phyloP scores from a whole-genome alignment of 2,888 invertebrate genomes.

The Calameuta filiformis region DNA sequence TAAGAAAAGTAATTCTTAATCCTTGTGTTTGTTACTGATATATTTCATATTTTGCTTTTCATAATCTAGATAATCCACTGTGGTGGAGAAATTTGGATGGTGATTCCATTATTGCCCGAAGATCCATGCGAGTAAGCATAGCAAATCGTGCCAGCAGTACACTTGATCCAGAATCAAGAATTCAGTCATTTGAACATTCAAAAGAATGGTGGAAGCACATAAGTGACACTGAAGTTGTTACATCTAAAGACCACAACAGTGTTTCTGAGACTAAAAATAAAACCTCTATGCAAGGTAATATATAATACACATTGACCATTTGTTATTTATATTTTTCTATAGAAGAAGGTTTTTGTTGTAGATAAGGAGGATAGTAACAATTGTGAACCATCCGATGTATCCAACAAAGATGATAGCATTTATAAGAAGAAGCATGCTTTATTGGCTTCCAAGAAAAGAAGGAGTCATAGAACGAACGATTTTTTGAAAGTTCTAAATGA shows the following conservation, averaged over 20 bases:
- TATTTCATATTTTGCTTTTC: neutral
- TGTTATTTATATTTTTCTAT: too few relatives aligned
- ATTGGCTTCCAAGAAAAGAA: neutral
- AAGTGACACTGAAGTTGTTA: slow-evolving; percentile 4
- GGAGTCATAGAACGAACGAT: neutral
- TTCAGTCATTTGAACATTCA: neutral
- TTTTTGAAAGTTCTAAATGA: neutral
- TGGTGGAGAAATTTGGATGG: slow-evolving; percentile 36
- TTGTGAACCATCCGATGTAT: neutral
- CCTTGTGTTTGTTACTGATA: neutral
- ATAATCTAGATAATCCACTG: slow-evolving; percentile 26
- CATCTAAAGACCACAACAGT: too few relatives aligned
- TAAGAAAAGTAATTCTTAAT: neutral
- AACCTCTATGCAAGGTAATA: too few relatives aligned
- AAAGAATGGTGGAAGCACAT: slow-evolving; percentile 37
- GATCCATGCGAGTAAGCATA: slow-evolving; percentile 7
- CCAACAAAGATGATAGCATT: neutral
- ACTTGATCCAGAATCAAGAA: slow-evolving; percentile 24
- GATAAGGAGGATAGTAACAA: too few relatives aligned
- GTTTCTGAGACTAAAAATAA: too few relatives aligned
- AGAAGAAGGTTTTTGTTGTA: too few relatives aligned
- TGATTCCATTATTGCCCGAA: slow-evolving; percentile 15
- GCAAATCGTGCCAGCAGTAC: slow-evolving; percentile 21
- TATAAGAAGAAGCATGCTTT: neutral
- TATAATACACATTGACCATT: too few relatives aligned